These are phyloP conservation scores for Acipenser oxyrinchus DNA, from an alignment of 2,797 vertebrate genomes.

Conservation along the genomic window DNA sequence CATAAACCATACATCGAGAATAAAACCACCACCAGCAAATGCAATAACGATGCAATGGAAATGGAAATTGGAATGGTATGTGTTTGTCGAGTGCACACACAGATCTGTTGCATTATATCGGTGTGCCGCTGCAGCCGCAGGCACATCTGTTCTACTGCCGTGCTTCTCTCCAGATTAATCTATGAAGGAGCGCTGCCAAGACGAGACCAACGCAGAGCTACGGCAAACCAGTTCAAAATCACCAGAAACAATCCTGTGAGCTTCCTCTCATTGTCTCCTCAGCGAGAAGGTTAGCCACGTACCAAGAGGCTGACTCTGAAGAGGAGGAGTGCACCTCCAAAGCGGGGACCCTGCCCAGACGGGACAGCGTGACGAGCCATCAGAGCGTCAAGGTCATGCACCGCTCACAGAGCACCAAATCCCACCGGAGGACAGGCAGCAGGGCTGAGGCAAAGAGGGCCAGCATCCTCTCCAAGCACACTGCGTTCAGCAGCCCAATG, in stretches of 20 bases:
- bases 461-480: conserved; percentile 88
- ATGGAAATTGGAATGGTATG: too few relatives aligned
- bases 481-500: conserved; percentile 96
- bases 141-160: too few relatives aligned
- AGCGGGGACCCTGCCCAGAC: conserved; percentile 64
- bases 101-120: too few relatives aligned
- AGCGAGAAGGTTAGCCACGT: conserved; percentile 87
- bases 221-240: not conserved
- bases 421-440: conserved; percentile 80
- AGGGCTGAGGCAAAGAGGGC: conserved; percentile 82
- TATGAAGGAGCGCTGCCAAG: too few relatives aligned
- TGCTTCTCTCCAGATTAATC: too few relatives aligned
- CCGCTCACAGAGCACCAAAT: conserved; percentile 82
- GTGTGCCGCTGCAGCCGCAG: too few relatives aligned
- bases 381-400: conserved; percentile 73
- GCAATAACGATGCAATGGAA: too few relatives aligned
- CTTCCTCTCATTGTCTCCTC: conserved; percentile 15
- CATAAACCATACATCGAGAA: too few relatives aligned
- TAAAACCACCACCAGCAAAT: too few relatives aligned
- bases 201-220: not conserved
- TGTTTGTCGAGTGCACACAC: too few relatives aligned
- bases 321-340: conserved; percentile 77
- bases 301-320: conserved; percentile 88
- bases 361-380: conserved; percentile 76
- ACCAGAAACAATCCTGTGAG: not conserved